Conservation (phyloP, 92 coral and sea anemone genomes). For the Pocillopora grandis region DNA sequence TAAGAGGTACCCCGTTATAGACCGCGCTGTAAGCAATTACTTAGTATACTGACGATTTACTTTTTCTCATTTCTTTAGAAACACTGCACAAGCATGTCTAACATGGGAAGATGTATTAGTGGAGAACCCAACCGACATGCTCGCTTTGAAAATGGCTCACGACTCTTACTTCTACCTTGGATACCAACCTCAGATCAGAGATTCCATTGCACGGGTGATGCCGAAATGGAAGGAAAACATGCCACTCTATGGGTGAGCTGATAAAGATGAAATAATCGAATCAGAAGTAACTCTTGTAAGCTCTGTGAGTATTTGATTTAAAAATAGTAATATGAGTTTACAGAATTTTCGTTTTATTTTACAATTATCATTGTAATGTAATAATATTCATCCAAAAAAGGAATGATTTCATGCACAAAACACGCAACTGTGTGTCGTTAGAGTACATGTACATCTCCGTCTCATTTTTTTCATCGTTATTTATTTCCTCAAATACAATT, state of each 20-base stretch:
- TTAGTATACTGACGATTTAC: background rate
- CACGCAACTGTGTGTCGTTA: too few species aligned
- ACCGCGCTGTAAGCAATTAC: background rate
- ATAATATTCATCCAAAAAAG: too few species aligned
- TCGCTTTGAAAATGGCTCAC: slow-evolving; percentile 88
- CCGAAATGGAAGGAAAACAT: slow-evolving; percentile 73
- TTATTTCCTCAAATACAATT: too few species aligned
- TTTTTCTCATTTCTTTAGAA: slow-evolving; percentile 41
- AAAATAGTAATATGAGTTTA: too few species aligned
- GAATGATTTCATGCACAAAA: too few species aligned
- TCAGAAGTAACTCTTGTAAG: too few species aligned
- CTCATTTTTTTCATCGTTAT: too few species aligned
- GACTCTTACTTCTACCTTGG: slow-evolving; percentile 89
- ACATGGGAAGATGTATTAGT: slow-evolving; percentile 87
- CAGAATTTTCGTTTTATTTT: too few species aligned
- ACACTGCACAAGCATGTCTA: slow-evolving; percentile 75
- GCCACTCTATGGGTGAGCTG: slow-evolving; percentile 80
- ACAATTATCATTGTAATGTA: too few species aligned
- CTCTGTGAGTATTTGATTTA: too few species aligned
- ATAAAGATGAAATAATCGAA: background rate
- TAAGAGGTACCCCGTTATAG: background rate
- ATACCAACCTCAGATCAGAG: slow-evolving; percentile 75
- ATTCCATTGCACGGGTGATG: slow-evolving; percentile 85
- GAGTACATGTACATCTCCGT: too few species aligned
- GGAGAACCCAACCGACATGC: slow-evolving; percentile 90